Evolutionary conservation across 2,113 vertebrate species (phyloP).

Genomic region (Ciconia boyciana): DNA sequence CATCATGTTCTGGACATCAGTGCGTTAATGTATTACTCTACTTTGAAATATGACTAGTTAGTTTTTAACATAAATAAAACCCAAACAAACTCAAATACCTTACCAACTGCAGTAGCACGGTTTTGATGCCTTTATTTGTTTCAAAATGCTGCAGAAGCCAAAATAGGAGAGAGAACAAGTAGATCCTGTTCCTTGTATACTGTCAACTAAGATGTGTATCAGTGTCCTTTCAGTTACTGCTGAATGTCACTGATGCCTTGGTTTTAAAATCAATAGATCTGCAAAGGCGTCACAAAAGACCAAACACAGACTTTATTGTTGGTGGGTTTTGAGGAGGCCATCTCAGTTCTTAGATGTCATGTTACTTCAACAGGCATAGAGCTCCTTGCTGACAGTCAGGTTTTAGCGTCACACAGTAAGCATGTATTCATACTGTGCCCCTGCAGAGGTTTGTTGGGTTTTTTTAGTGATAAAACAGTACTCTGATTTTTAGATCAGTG

Average conservation of each 20-base stretch:
- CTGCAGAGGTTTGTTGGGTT: not conserved
- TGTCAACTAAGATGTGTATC: not conserved
- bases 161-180: not conserved
- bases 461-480: not conserved
- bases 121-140: conserved; percentile 7
- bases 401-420: not conserved
- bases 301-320: not conserved
- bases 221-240: not conserved
- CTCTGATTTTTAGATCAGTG: not conserved
- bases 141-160: conserved; percentile 9
- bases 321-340: not conserved
- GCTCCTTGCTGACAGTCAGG: not conserved
- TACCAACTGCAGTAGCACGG: not conserved
- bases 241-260: not conserved
- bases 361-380: not conserved
- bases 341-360: not conserved
- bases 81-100: not conserved
- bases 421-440: fast-evolving
- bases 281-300: not conserved
- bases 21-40: not conserved
- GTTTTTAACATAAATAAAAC: not conserved
- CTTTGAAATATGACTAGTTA: not conserved
- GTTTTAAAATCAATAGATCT: not conserved
- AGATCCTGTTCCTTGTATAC: not conserved
- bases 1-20: not conserved